These are phyloP conservation scores for Drosophila orosa DNA, from an alignment of 1,140 invertebrate species.

Conservation along the genomic window DNA sequence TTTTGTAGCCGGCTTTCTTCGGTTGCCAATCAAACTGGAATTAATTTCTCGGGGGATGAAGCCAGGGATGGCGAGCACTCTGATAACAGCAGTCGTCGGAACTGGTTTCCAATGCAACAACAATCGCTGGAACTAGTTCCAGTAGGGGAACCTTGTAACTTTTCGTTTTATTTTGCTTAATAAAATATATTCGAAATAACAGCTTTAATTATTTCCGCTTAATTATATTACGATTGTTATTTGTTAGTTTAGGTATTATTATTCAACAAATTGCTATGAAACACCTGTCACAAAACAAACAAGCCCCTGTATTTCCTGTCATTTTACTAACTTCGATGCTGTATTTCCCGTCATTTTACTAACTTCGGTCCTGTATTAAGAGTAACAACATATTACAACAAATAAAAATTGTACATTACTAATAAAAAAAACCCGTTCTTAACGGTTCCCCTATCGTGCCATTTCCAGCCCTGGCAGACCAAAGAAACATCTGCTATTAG, in stretches of 20 bases:
- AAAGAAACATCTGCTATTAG: constrained; percentile 28
- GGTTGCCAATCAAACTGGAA: constrained; percentile 11
- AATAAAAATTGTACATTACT: neutral
- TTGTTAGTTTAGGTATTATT: neutral
- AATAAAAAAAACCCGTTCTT: neutral
- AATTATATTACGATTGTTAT: neutral
- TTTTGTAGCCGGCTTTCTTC: constrained; percentile 41
- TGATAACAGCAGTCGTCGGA: constrained; percentile 18
- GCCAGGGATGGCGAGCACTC: constrained; percentile 12
- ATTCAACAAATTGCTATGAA: neutral
- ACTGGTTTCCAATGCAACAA: constrained; percentile 3
- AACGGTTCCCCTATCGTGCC: neutral
- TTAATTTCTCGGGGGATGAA: constrained; percentile 14
- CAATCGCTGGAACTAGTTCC: constrained; percentile 5
- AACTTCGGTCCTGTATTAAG: neutral
- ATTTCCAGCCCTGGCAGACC: constrained; percentile 17
- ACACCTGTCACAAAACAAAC: neutral
- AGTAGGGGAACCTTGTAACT: neutral
- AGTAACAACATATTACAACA: neutral
- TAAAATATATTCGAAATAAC: neutral
- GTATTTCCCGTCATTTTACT: no score
- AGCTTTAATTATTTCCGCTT: neutral
- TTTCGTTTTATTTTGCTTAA: neutral
- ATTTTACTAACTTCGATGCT: neutral
- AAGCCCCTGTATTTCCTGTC: neutral